phyloP scores from a whole-genome alignment of 1,140 invertebrate species.

The Drosophila bocqueti region DNA sequence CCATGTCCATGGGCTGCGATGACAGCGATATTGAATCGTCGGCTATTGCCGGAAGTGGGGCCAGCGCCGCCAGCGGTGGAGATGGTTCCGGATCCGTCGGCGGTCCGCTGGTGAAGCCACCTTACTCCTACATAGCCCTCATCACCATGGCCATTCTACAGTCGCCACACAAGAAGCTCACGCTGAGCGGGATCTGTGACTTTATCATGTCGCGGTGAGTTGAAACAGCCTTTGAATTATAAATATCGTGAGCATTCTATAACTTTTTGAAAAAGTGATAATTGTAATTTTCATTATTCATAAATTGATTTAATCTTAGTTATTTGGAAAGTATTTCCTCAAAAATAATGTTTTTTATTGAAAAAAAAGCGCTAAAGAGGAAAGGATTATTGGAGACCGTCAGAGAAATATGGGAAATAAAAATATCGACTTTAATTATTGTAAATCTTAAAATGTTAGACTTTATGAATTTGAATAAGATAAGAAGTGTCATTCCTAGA shows the following conservation, averaged over 20 bases:
- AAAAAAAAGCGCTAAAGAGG: no score
- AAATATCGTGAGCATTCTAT: neutral
- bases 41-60: slow-evolving; percentile 39
- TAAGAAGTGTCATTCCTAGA: no score
- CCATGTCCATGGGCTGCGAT: slow-evolving; percentile 69
- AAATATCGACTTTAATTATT: no score
- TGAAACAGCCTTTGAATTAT: neutral
- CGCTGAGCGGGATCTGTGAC: slow-evolving; percentile 98
- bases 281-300: neutral
- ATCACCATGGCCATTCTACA: slow-evolving; percentile 99
- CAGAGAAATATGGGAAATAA: no score
- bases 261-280: neutral
- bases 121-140: slow-evolving; percentile 98
- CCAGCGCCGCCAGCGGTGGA: slow-evolving; percentile 17
- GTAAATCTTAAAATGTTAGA: no score
- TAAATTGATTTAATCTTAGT: neutral
- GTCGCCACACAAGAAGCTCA: slow-evolving; percentile 98
- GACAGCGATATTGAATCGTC: slow-evolving; percentile 67
- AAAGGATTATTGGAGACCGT: no score
- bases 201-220: slow-evolving; percentile 96
- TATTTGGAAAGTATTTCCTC: neutral
- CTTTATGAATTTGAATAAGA: no score
- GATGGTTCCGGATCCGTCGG: slow-evolving; percentile 43
- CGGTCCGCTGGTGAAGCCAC: slow-evolving; percentile 92
- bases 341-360: no score